Conservation (phyloP, 2,797 vertebrate species). For the Pteronotus mesoamericanus region DNA sequence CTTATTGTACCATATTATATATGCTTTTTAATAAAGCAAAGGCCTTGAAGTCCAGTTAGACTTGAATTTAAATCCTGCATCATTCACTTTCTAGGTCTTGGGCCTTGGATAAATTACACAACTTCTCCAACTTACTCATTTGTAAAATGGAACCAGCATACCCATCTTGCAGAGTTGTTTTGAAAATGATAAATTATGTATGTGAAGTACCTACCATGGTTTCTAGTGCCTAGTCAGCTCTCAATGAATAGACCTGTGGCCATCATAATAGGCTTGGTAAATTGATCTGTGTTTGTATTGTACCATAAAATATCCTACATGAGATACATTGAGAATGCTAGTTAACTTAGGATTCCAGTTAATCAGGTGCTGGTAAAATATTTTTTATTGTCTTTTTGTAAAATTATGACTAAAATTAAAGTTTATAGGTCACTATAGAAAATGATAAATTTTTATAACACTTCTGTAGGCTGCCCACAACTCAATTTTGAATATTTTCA, state of each 20-base stretch:
- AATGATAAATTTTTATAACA: neutral
- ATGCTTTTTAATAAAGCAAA: neutral
- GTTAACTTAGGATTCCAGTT: neutral
- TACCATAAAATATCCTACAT: neutral
- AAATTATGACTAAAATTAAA: conserved; percentile 28
- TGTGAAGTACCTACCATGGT: neutral
- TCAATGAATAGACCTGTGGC: neutral
- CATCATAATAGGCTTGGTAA: neutral
- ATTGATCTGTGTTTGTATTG: neutral
- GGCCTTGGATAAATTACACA: neutral
- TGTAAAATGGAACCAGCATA: neutral
- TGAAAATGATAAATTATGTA: neutral
- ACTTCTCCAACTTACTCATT: neutral
- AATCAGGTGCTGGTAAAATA: neutral
- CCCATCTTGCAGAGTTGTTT: neutral
- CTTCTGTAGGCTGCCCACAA: neutral
- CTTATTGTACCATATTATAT: neutral
- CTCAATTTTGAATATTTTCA: neutral
- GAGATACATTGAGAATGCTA: neutral
- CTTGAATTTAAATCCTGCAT: neutral
- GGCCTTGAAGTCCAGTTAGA: neutral
- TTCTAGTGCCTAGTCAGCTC: neutral
- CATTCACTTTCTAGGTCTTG: neutral
- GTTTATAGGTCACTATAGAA: neutral
- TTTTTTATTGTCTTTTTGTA: neutral